Conservation (phyloP, 2,797 vertebrate genomes). For the Pelobates cultripes region DNA sequence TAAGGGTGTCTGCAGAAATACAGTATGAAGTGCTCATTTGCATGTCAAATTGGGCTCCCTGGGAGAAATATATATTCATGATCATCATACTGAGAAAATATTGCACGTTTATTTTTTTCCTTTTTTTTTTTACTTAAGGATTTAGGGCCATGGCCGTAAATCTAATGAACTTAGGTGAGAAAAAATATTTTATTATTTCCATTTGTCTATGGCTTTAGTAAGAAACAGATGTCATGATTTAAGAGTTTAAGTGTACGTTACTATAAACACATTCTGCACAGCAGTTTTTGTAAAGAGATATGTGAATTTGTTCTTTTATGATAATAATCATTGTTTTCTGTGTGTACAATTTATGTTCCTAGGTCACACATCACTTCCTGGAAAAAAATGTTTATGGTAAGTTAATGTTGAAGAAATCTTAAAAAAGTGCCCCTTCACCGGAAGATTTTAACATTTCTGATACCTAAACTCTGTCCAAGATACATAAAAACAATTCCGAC, state of each 20-base stretch:
- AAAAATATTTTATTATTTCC: constrained; percentile 66
- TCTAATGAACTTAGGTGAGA: constrained; percentile 66
- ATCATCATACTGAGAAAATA: too few relatives aligned
- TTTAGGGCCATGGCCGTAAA: constrained; percentile 68
- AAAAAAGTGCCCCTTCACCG: too few relatives aligned
- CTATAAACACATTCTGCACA: constrained; percentile 62
- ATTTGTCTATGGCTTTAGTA: constrained; percentile 62
- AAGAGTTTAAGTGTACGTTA: constrained; percentile 62
- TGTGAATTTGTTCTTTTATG: constrained; percentile 13
- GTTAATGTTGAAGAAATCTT: too few relatives aligned
- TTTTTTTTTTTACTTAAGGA: constrained; percentile 53
- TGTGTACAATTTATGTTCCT: neutral
- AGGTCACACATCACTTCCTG: too few relatives aligned
- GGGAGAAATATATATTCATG: too few relatives aligned
- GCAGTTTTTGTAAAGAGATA: constrained; percentile 50
- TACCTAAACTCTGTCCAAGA: too few relatives aligned
- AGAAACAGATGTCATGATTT: constrained; percentile 60
- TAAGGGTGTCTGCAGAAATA: too few relatives aligned
- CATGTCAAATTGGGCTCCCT: too few relatives aligned
- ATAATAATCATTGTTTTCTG: constrained; percentile 19
- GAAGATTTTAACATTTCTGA: too few relatives aligned
- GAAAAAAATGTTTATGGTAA: too few relatives aligned
- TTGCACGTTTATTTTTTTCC: constrained; percentile 39
- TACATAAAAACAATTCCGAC: too few relatives aligned
- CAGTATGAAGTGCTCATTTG: too few relatives aligned